Evolutionary conservation across 2,113 vertebrate species (phyloP).

Genomic region (Spheniscus mendiculus): DNA sequence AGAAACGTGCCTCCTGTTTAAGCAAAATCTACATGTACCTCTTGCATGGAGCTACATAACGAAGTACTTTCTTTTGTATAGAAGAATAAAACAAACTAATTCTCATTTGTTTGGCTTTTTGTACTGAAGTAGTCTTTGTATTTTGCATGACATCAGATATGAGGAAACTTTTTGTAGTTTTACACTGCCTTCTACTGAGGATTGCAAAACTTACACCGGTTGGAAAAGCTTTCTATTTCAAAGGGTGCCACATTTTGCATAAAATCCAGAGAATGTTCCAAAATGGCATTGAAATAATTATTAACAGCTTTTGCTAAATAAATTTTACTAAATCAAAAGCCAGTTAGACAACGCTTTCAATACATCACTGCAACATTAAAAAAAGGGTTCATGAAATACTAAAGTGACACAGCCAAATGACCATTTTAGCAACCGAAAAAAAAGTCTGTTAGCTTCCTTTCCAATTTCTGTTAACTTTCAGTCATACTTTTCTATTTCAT

Average conservation of each 20-base stretch:
- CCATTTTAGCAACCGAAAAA: not conserved
- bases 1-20: not conserved
- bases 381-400: not conserved
- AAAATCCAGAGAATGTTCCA: not conserved
- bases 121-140: not conserved
- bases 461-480: not conserved
- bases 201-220: not conserved
- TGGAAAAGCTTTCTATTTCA: not conserved
- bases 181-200: conserved; percentile 39
- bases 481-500: not conserved
- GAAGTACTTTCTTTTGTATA: not conserved
- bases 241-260: not conserved
- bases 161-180: not conserved
- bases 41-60: not conserved
- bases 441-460: not conserved
- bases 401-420: not conserved
- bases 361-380: not conserved
- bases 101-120: not conserved
- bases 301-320: not conserved
- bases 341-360: not conserved
- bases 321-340: not conserved
- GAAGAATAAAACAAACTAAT: not conserved
- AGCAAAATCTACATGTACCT: not conserved
- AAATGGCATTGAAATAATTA: not conserved
- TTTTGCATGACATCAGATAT: not conserved